These are phyloP conservation scores for Saccopteryx leptura DNA, from an alignment of 2,113 vertebrate species.

Conservation along the genomic window DNA sequence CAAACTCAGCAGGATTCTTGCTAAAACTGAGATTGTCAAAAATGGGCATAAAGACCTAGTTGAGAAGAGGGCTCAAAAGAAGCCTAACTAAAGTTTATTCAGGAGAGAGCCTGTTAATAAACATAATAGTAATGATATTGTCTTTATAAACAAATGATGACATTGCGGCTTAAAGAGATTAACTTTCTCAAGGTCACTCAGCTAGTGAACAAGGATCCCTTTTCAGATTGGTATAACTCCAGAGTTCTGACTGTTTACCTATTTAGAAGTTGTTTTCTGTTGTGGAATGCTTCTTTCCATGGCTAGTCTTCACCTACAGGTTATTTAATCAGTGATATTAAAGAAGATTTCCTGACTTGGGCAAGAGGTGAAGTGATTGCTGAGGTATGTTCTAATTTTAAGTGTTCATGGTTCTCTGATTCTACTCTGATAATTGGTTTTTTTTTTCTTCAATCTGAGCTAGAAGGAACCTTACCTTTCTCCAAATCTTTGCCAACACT, in stretches of 20 bases:
- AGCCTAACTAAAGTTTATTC: not conserved
- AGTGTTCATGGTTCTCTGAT: not conserved
- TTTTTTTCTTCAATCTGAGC: conserved; percentile 10
- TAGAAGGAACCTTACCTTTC: not conserved
- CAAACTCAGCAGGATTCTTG: not conserved
- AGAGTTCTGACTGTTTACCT: not conserved
- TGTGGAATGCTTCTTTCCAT: not conserved
- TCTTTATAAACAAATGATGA: not conserved
- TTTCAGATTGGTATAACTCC: not conserved
- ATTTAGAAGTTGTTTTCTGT: not conserved
- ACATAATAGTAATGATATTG: not conserved
- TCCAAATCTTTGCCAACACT: not conserved
- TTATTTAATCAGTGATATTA: not conserved
- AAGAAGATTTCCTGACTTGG: not conserved
- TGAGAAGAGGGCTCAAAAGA: not conserved
- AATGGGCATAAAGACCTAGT: no score
- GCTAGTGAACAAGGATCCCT: not conserved
- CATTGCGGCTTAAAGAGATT: not conserved
- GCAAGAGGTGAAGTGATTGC: not conserved
- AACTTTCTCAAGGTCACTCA: not conserved
- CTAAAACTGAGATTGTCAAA: not conserved
- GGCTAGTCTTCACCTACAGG: not conserved
- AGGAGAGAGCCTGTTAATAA: not conserved
- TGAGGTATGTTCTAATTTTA: not conserved
- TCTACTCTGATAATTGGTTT: not conserved